These are phyloP conservation scores for Pseudobourletiella spinata DNA, from an alignment of 1,140 invertebrate genomes.

Conservation along the genomic window DNA sequence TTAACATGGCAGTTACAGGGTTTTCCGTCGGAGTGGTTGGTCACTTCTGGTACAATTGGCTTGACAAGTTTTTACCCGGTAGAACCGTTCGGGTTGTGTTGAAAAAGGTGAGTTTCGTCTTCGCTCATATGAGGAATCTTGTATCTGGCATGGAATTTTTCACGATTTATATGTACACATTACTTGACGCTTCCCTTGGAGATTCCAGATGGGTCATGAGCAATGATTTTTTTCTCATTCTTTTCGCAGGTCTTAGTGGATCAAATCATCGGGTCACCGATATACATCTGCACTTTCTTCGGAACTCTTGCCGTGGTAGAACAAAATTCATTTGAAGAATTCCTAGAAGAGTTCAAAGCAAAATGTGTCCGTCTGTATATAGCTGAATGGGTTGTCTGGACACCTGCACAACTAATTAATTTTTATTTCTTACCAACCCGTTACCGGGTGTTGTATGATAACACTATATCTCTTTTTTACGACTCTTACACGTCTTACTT, in stretches of 20 bases:
- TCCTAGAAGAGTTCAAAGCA: conserved; percentile 59
- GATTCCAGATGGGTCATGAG: too few relatives aligned
- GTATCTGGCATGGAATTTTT: too few relatives aligned
- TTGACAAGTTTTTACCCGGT: conserved; percentile 62
- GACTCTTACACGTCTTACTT: conserved; percentile 87
- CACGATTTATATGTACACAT: too few relatives aligned
- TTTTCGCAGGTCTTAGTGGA: conserved; percentile 56
- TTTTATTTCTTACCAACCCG: conserved; percentile 76
- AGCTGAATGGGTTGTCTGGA: conserved; percentile 73
- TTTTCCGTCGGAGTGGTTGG: conserved; percentile 68
- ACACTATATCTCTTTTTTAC: conserved; percentile 78
- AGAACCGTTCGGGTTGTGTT: conserved; percentile 56
- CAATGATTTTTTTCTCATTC: background rate
- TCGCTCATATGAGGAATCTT: background rate
- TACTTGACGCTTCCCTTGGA: too few relatives aligned
- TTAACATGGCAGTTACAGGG: conserved; percentile 70
- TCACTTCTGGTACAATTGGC: conserved; percentile 71
- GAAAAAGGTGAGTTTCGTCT: conserved; percentile 54
- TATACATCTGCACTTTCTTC: conserved; percentile 74
- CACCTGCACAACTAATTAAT: conserved; percentile 70
- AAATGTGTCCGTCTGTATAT: conserved; percentile 71
- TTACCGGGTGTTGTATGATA: conserved; percentile 84
- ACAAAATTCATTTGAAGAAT: conserved; percentile 50
- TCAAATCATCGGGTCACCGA: conserved; percentile 77
- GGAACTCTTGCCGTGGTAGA: conserved; percentile 64